Conservation (phyloP, 2,888 invertebrate species). For the Exephanes ischioxanthus region DNA sequence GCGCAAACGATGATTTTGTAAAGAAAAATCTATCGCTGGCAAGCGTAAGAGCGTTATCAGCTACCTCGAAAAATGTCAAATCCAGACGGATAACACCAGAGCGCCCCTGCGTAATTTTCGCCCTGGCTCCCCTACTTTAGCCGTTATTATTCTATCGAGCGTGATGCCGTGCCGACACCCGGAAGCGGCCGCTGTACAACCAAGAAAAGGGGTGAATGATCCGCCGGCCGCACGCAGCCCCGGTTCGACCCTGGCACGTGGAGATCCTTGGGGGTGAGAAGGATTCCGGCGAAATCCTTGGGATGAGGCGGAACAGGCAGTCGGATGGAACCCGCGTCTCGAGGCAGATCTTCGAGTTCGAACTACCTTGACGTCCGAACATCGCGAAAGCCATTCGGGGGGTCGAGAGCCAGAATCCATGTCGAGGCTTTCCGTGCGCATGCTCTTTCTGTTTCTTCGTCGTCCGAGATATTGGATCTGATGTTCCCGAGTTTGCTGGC, state of each 20-base stretch:
- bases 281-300: constrained; percentile 4
- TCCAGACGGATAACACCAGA: background rate
- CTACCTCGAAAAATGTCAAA: constrained; percentile 9
- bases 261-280: background rate
- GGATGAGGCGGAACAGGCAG: background rate
- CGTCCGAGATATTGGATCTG: background rate
- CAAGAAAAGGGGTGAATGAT: constrained; percentile 21
- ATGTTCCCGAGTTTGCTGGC: background rate
- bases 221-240: background rate
- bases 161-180: constrained; percentile 8
- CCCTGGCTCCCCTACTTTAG: background rate
- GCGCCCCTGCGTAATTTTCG: background rate
- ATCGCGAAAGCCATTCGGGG: constrained; percentile 5
- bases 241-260: background rate
- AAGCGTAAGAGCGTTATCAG: constrained; percentile 2
- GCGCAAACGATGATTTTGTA: constrained; percentile 24
- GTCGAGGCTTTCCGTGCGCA: background rate
- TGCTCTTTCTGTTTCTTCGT: background rate
- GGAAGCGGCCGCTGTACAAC: constrained; percentile 3
- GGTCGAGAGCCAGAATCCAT: background rate
- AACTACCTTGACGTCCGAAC: background rate
- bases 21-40: constrained; percentile 35
- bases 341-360: background rate
- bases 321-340: constrained; percentile 5
- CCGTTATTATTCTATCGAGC: constrained; percentile 39